Percentiles rank a stretch among this genome's conserved stretches.
These are phyloP conservation scores for Chalcis sispes DNA, from an alignment of 2,888 invertebrate species.

Conservation along the genomic window DNA sequence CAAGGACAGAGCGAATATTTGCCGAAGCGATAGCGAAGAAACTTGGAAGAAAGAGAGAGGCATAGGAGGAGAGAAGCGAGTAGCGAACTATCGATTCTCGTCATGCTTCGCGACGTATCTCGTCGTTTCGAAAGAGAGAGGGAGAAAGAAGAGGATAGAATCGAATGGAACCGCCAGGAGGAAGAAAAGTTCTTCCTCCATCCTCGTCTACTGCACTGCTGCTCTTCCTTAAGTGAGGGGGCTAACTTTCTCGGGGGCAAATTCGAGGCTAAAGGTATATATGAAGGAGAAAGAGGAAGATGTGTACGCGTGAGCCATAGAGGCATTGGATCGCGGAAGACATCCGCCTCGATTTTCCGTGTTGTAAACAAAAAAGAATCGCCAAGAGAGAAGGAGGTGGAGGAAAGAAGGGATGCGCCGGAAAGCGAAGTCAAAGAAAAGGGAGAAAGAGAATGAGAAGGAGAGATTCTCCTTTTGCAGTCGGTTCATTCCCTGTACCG, in stretches of 20 bases:
- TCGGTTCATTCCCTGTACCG: background rate
- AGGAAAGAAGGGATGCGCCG: background rate
- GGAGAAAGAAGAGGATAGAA: conserved; percentile 25
- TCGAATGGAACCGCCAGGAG: conserved; percentile 25
- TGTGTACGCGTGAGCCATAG: conserved; percentile 19
- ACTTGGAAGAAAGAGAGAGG: conserved; percentile 36
- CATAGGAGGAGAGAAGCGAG: conserved; percentile 41
- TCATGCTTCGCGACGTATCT: conserved; percentile 45
- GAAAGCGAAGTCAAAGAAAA: conserved; percentile 1
- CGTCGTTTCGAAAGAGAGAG: conserved; percentile 37
- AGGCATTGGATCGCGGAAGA: conserved; percentile 20
- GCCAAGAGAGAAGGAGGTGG: conserved; percentile 8
- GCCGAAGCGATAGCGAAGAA: conserved; percentile 48
- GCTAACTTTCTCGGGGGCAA: conserved; percentile 45
- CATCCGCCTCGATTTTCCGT: conserved; percentile 49
- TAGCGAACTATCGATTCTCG: conserved; percentile 65
- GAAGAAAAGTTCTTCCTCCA: conserved; percentile 33
- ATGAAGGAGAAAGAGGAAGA: background rate
- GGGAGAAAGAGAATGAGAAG: conserved; percentile 3
- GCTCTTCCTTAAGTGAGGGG: conserved; percentile 50
- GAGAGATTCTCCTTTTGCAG: background rate
- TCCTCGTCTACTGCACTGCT: background rate
- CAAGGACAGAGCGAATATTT: conserved; percentile 46
- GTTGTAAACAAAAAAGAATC: conserved; percentile 52
- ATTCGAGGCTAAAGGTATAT: background rate